These are phyloP conservation scores for Hipparchia sbordonii DNA, from an alignment of 2,888 invertebrate species.

Conservation along the genomic window DNA sequence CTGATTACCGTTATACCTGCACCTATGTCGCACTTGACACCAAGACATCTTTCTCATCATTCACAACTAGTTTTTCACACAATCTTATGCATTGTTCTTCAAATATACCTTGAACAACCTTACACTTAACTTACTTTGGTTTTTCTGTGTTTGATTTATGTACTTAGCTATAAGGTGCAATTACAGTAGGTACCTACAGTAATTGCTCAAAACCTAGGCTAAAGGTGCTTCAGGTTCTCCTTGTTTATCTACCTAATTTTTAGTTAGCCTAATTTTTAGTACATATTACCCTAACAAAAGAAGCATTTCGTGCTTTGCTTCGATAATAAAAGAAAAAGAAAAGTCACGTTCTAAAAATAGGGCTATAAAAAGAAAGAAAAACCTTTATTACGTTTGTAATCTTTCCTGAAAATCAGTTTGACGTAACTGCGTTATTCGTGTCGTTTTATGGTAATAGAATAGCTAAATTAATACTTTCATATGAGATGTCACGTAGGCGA, in stretches of 20 bases:
- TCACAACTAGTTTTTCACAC: slow-evolving; percentile 19
- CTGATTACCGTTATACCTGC: too few species aligned
- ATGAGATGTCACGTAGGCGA: slow-evolving; percentile 25
- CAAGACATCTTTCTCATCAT: slow-evolving; percentile 21
- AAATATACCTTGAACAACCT: slow-evolving; percentile 14
- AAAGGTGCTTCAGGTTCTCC: too few species aligned
- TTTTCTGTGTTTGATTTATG: too few species aligned
- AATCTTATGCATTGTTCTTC: slow-evolving; percentile 17
- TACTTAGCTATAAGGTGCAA: too few species aligned
- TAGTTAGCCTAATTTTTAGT: too few species aligned
- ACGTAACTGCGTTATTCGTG: neutral
- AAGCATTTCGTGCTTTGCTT: neutral
- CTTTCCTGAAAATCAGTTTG: slow-evolving; percentile 6
- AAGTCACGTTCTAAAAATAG: slow-evolving; percentile 3
- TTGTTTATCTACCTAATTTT: too few species aligned
- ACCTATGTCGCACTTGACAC: slow-evolving; percentile 18
- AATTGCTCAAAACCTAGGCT: too few species aligned
- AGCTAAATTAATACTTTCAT: slow-evolving; percentile 9
- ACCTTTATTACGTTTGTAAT: slow-evolving; percentile 1
- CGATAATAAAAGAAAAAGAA: neutral
- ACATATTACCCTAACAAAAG: too few species aligned
- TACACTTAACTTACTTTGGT: slow-evolving; percentile 13
- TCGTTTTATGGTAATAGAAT: slow-evolving; percentile 10
- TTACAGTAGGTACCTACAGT: neutral
- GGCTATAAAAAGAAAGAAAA: neutral